phyloP scores from a whole-genome alignment of 2,888 invertebrate species.

The Chrysolina haemoptera region DNA sequence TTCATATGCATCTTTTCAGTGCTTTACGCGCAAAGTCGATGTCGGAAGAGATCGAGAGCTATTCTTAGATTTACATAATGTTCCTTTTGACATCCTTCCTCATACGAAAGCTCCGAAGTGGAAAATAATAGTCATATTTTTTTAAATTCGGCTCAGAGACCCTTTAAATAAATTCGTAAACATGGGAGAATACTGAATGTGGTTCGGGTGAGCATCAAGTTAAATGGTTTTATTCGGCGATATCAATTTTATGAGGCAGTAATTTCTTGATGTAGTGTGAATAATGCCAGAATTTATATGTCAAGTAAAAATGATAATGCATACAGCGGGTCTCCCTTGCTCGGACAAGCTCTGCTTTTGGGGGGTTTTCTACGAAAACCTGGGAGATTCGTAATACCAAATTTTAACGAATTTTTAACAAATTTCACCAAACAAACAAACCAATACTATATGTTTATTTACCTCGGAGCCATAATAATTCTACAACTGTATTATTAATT shows the following conservation, averaged over 20 bases:
- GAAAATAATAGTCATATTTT: constrained; percentile 43
- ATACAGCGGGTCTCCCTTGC: too few species aligned
- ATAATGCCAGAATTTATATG: not conserved
- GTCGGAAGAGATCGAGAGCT: constrained; percentile 31
- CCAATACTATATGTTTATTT: too few species aligned
- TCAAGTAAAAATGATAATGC: not conserved
- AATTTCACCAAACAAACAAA: too few species aligned
- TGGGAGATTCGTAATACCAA: too few species aligned
- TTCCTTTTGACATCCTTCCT: constrained; percentile 32
- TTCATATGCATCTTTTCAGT: constrained; percentile 4
- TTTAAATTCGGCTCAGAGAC: constrained; percentile 25
- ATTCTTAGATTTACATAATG: constrained; percentile 42
- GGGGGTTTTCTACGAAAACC: too few species aligned
- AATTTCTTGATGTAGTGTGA: not conserved
- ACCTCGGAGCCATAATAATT: too few species aligned
- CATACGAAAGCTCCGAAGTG: constrained; percentile 37
- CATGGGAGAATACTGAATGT: constrained; percentile 13
- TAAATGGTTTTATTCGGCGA: not conserved
- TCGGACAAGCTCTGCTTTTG: too few species aligned
- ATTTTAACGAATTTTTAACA: too few species aligned
- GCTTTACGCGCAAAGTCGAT: constrained; percentile 38
- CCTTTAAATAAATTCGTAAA: constrained; percentile 31
- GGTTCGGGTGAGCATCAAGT: constrained; percentile 5
- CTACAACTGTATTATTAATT: too few species aligned
- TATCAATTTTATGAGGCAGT: constrained; percentile 7